Evolutionary conservation across 2,888 invertebrate genomes (phyloP), one percentile per base, ranked within the genome.

Genomic region (Caenorhabditis becei): DNA sequence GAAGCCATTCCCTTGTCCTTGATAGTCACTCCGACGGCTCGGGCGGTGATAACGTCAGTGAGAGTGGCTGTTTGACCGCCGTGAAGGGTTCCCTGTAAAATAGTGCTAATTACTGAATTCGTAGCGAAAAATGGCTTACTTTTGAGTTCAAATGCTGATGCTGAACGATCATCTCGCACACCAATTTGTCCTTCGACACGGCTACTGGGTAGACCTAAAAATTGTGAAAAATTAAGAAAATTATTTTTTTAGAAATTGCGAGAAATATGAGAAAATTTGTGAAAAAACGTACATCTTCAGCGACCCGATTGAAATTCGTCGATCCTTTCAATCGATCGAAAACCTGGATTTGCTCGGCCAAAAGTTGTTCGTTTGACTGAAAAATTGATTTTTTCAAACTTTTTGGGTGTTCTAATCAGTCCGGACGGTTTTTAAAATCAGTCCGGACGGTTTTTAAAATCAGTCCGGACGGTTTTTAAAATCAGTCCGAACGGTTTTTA

Each of bases 111-210:
- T 24, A 44, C 37, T 37, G 5, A 54, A 26, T 51, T 37, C 44
- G 23, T 49, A 11, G 10, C 4, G 32, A 32, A 32, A 32, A 32
- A 32, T 10, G 4, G 32, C 32, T 51, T 16, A 85, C 87, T 71
- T 88, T 89, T 11, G 87, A 85, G 67, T 90, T 90, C 28, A 88
- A 72, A 77, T 90, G 89, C 53, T 90, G 89, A 18, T 85, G 72
- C 18, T 86, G 85, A 28, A 90, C 59, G 7, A 79, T 75, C 80
- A 90, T 72, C 65, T 89, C 88, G 58, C 87, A 89, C 7, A 86
- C 74, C 49, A 90, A 54, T n/a, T 78, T 84, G 20, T 80, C 81
- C 41, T 82, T 66, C 10, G 79, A 72, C 20, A 87, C 89, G 7
- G 77, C 81, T 35, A 88, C 71, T 8, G 88, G 85, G 23, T 65